Conservation (phyloP, 2,888 invertebrate species). For the Eupithecia exiguata region DNA sequence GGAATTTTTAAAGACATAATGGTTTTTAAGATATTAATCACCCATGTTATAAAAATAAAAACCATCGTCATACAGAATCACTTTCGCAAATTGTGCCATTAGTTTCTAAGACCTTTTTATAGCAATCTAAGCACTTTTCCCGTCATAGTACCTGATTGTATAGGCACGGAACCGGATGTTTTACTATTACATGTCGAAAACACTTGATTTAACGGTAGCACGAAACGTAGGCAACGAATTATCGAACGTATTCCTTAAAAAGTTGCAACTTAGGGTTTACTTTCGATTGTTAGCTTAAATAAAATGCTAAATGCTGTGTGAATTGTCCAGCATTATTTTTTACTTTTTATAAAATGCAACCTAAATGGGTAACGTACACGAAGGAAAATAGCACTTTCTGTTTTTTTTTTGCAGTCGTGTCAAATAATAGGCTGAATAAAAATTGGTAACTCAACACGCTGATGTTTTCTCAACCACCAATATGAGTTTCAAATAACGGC, state of each 20-base stretch:
- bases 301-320: too few relatives aligned
- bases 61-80: background rate
- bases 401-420: background rate
- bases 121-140: background rate
- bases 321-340: too few relatives aligned
- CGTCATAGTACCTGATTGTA: conserved; percentile 21
- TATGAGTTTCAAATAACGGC: background rate
- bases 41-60: background rate
- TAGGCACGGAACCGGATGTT: conserved; percentile 47
- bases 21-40: background rate
- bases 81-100: background rate
- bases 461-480: background rate
- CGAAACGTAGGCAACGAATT: conserved; percentile 28
- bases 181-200: conserved; percentile 56
- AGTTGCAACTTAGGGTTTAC: background rate
- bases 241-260: background rate
- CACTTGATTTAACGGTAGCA: conserved; percentile 48
- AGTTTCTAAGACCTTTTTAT: background rate
- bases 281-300: background rate
- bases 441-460: background rate
- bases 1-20: background rate
- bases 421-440: background rate
- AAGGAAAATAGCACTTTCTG: background rate
- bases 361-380: background rate
- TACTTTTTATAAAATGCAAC: too few relatives aligned